These are phyloP conservation scores for Melikaiella ostensackeni DNA, from an alignment of 2,888 invertebrate species.

Conservation along the genomic window DNA sequence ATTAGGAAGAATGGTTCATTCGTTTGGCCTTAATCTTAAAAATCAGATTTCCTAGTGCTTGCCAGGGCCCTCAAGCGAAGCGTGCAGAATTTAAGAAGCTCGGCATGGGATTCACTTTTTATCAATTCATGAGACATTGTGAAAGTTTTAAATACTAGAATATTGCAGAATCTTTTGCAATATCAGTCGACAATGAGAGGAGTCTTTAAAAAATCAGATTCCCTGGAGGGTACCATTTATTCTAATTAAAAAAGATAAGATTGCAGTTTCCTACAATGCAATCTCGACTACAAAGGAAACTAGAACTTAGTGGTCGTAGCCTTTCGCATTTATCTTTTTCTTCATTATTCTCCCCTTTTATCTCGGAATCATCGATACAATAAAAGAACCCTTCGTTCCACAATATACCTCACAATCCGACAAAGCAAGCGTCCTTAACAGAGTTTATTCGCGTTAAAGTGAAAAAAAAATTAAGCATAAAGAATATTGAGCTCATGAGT, in stretches of 20 bases:
- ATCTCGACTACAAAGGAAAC: conserved; percentile 3
- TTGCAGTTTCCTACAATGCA: neutral
- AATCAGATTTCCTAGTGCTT: no score
- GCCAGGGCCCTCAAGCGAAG: no score
- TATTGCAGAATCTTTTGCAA: neutral
- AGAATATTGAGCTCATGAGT: neutral
- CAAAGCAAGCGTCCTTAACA: neutral
- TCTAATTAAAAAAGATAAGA: conserved; percentile 18
- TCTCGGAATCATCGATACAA: conserved; percentile 10
- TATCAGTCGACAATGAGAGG: neutral
- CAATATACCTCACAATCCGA: neutral
- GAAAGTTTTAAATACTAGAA: no score
- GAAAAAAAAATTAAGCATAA: neutral
- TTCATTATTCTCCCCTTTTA: conserved; percentile 27
- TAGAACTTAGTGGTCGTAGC: neutral
- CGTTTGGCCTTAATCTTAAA: no score
- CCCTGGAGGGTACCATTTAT: conserved; percentile 11
- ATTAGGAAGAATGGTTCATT: no score
- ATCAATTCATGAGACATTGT: no score
- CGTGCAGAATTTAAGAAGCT: no score
- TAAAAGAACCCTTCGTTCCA: neutral
- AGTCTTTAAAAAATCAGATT: neutral
- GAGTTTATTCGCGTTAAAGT: neutral
- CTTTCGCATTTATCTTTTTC: conserved; percentile 5
- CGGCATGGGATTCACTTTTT: no score